These are phyloP conservation scores for Scaptomyza tumidula DNA, from an alignment of 2,888 invertebrate genomes.

Conservation along the genomic window DNA sequence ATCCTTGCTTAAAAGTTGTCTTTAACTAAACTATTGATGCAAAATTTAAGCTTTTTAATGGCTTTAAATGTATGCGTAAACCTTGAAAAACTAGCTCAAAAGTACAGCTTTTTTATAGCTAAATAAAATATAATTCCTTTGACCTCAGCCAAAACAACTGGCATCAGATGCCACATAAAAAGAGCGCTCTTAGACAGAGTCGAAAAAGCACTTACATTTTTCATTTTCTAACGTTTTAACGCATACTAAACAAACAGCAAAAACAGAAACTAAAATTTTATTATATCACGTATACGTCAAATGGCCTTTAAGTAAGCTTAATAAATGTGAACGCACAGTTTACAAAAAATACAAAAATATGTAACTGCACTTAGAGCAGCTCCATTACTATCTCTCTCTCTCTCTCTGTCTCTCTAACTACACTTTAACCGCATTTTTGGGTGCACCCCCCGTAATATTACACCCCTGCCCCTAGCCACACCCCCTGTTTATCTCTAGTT, in stretches of 20 bases:
- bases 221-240: background rate
- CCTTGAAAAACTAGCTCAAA: background rate
- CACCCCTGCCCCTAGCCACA: background rate
- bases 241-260: background rate
- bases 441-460: conserved; percentile 3
- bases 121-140: background rate
- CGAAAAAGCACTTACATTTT: background rate
- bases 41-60: background rate
- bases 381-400: conserved; percentile 2
- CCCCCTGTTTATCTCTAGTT: conserved; percentile 11
- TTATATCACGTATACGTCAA: conserved; percentile 73
- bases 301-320: conserved; percentile 56
- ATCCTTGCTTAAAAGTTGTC: too few relatives aligned
- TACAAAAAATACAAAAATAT: conserved; percentile 15
- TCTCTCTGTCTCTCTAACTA: background rate
- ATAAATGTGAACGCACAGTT: conserved; percentile 48
- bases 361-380: conserved; percentile 53
- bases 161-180: background rate
- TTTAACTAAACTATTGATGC: background rate
- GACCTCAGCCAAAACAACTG: background rate
- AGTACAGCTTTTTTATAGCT: background rate
- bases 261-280: background rate
- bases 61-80: too few relatives aligned
- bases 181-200: too few relatives aligned
- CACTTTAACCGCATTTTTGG: conserved; percentile 28